Percentiles rank a stretch among this genome's conserved stretches.
Conservation (phyloP, 2,888 invertebrate genomes). For the Diplolepis rosae region DNA sequence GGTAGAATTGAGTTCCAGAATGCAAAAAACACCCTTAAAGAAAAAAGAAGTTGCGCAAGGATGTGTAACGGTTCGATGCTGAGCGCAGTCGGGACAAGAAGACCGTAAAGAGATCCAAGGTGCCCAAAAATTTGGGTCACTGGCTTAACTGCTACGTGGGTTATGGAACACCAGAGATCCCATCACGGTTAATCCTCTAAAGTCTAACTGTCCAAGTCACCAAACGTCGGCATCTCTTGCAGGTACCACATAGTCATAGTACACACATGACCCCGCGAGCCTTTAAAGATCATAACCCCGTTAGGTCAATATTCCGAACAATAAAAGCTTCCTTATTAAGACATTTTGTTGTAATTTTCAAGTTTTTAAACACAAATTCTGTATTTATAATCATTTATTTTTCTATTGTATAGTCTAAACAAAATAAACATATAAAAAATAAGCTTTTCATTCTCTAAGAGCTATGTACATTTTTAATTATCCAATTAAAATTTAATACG, state of each 20-base stretch:
- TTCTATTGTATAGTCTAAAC: no score
- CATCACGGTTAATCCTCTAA: conserved; percentile 40
- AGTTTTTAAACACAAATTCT: no score
- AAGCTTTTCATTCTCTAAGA: no score
- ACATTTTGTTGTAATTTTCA: no score
- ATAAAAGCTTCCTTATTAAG: conserved; percentile 35
- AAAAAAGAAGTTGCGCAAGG: conserved; percentile 38
- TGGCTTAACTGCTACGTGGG: conserved; percentile 58
- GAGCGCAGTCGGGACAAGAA: conserved; percentile 33
- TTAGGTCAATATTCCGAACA: conserved; percentile 63
- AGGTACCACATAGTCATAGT: no score
- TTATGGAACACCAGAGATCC: conserved; percentile 40
- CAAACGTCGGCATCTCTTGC: conserved; percentile 34
- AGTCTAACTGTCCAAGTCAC: conserved; percentile 13
- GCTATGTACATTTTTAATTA: no score
- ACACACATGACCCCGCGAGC: conserved; percentile 54
- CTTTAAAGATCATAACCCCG: conserved; percentile 60
- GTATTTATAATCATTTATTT: no score
- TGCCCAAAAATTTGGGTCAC: conserved; percentile 69
- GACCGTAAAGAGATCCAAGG: conserved; percentile 43
- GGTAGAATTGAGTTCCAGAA: neutral
- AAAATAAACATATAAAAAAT: no score
- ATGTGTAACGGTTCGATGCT: conserved; percentile 39
- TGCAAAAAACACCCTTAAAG: no score
- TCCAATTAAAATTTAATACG: no score